Evolutionary conservation across 2,113 vertebrate genomes (phyloP).

Genomic region (Athene cunicularia): DNA sequence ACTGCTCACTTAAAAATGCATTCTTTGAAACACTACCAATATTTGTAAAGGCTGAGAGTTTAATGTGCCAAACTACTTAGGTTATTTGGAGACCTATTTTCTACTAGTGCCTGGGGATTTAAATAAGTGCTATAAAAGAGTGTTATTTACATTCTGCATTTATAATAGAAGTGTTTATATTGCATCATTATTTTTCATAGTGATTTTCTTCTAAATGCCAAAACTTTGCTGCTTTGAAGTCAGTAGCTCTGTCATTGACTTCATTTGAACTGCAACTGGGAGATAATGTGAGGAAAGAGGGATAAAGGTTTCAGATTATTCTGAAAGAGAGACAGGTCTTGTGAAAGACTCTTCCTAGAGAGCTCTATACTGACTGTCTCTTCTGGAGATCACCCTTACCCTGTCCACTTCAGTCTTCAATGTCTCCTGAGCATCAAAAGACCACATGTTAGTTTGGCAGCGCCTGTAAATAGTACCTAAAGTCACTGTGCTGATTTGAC

Average conservation of each 20-base stretch:
- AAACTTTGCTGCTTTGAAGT: neutral
- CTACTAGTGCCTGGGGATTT: neutral
- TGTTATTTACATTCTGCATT: slow-evolving; percentile 25
- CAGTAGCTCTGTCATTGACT: neutral
- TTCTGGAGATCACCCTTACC: neutral
- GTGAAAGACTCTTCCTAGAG: neutral
- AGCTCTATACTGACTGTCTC: neutral
- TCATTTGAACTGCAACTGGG: neutral
- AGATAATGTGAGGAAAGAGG: neutral
- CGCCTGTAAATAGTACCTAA: neutral
- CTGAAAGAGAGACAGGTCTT: neutral
- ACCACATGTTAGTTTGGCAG: accelerated
- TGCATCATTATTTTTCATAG: neutral
- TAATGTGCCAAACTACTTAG: slow-evolving; percentile 35
- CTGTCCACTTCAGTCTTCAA: neutral
- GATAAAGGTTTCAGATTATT: neutral
- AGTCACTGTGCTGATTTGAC: neutral
- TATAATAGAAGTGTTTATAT: neutral
- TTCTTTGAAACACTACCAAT: slow-evolving; percentile 60
- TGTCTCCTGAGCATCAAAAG: neutral
- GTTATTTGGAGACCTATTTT: slow-evolving; percentile 46
- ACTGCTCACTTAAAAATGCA: slow-evolving; percentile 65
- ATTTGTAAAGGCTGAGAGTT: slow-evolving; percentile 42
- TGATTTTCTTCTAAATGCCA: neutral
- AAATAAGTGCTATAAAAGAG: neutral